A percentile compares a stretch with the other conserved stretches of the same genome.
Conservation (phyloP, 2,888 invertebrate species). For the Fabriciana adippe region DNA sequence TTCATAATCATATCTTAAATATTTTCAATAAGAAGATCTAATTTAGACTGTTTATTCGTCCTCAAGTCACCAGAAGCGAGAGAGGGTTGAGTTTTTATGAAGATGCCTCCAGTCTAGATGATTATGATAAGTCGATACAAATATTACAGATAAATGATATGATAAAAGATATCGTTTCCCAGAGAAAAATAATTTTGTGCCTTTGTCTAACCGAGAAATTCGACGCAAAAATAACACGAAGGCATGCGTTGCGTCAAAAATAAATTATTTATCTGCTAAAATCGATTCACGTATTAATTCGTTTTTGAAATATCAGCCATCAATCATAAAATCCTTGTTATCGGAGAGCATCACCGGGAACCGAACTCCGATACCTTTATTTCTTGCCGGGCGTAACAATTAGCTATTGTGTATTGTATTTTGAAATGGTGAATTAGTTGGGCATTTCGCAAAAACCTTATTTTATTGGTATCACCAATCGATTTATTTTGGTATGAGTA, state of each 20-base stretch:
- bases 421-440: constrained; percentile 45
- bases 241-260: constrained; percentile 58
- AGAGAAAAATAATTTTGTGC: constrained; percentile 9
- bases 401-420: constrained; percentile 50
- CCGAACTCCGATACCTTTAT: constrained; percentile 37
- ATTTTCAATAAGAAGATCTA: constrained; percentile 2
- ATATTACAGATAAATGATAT: constrained; percentile 36
- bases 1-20: constrained; percentile 13
- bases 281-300: constrained; percentile 73
- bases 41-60: constrained; percentile 8
- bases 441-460: constrained; percentile 43
- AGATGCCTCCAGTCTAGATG: constrained; percentile 28
- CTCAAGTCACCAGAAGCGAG: background rate
- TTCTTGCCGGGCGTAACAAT: constrained; percentile 43
- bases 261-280: constrained; percentile 66
- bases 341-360: constrained; percentile 44
- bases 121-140: constrained; percentile 41
- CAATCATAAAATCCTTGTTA: constrained; percentile 72
- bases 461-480: constrained; percentile 41
- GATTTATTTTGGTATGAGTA: constrained; percentile 35
- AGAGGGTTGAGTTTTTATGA: constrained; percentile 3
- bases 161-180: constrained; percentile 30
- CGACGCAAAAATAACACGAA: constrained; percentile 51
- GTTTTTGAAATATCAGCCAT: constrained; percentile 66
- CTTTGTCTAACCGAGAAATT: constrained; percentile 49